phyloP scores from a whole-genome alignment of 1,140 invertebrate genomes.

The Physella acuta region DNA sequence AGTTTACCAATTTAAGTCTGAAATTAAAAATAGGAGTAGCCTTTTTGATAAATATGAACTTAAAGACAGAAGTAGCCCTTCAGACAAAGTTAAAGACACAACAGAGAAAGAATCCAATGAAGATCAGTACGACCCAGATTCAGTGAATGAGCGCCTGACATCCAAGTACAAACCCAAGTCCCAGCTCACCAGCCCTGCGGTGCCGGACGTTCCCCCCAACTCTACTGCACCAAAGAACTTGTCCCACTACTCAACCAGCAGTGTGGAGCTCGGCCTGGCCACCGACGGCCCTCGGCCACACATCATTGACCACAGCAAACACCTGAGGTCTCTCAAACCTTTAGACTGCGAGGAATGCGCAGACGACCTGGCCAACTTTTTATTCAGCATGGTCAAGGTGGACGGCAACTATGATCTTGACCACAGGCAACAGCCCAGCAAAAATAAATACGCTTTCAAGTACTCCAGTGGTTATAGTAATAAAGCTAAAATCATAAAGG shows the following conservation, averaged over 20 bases:
- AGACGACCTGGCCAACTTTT: slow-evolving; percentile 17
- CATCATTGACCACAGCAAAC: slow-evolving; percentile 26
- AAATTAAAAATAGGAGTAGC: too few relatives aligned
- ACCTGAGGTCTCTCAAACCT: slow-evolving; percentile 4
- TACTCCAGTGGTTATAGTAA: neutral
- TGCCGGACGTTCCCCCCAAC: neutral
- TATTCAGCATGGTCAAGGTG: slow-evolving; percentile 8
- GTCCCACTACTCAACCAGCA: neutral
- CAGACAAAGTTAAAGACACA: too few relatives aligned
- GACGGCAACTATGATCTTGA: neutral
- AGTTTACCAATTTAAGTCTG: too few relatives aligned
- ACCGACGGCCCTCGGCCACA: slow-evolving; percentile 27
- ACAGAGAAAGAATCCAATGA: neutral
- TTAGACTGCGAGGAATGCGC: slow-evolving; percentile 21
- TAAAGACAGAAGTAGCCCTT: too few relatives aligned
- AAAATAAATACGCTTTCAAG: slow-evolving; percentile 7
- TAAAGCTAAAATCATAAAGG: neutral
- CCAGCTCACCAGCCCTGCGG: neutral
- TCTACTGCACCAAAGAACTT: neutral
- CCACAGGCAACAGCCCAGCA: neutral
- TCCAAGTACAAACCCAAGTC: neutral
- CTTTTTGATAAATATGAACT: too few relatives aligned
- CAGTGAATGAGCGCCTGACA: neutral
- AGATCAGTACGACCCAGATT: slow-evolving; percentile 3
- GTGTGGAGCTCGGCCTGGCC: slow-evolving; percentile 15